These are phyloP conservation scores for Microchrysa polita DNA, from an alignment of 2,888 invertebrate genomes.

Conservation along the genomic window DNA sequence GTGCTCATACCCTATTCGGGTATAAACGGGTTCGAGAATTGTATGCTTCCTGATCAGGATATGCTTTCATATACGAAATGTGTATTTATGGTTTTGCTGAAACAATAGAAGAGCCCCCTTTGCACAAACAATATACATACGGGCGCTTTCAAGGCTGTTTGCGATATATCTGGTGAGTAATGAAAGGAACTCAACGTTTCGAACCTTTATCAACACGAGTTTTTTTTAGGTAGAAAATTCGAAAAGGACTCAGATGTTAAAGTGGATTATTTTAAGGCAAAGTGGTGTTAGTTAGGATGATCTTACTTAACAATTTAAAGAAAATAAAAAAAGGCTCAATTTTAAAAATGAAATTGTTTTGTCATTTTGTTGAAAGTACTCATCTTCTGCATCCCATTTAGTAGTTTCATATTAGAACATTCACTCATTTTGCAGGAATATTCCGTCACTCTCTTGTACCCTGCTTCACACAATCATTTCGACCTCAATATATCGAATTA, in stretches of 20 bases:
- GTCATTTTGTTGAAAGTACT: not conserved
- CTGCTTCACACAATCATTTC: constrained; percentile 3
- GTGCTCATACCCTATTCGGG: constrained; percentile 42
- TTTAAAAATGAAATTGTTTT: not conserved
- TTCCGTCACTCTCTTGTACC: not conserved
- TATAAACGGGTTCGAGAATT: constrained; percentile 39
- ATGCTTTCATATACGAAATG: constrained; percentile 50
- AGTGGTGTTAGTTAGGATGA: not conserved
- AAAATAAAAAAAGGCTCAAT: no score
- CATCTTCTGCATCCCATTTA: not conserved
- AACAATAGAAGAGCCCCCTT: constrained; percentile 44
- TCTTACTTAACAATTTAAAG: no score
- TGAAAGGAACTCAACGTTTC: constrained; percentile 36
- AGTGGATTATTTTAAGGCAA: not conserved
- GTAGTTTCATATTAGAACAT: not conserved
- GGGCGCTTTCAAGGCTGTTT: constrained; percentile 33
- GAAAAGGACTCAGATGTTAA: not conserved
- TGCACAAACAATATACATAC: constrained; percentile 8
- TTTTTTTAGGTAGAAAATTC: not conserved
- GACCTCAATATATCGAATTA: not conserved
- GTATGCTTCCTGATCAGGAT: constrained; percentile 48
- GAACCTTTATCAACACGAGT: not conserved
- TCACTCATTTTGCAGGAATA: no score
- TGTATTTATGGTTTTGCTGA: constrained; percentile 50
- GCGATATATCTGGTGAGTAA: constrained; percentile 44